Evolutionary conservation across 2,113 vertebrate species (phyloP), one percentile per base, ranked within the genome.

Genomic region (Sebastes schlegelii): DNA sequence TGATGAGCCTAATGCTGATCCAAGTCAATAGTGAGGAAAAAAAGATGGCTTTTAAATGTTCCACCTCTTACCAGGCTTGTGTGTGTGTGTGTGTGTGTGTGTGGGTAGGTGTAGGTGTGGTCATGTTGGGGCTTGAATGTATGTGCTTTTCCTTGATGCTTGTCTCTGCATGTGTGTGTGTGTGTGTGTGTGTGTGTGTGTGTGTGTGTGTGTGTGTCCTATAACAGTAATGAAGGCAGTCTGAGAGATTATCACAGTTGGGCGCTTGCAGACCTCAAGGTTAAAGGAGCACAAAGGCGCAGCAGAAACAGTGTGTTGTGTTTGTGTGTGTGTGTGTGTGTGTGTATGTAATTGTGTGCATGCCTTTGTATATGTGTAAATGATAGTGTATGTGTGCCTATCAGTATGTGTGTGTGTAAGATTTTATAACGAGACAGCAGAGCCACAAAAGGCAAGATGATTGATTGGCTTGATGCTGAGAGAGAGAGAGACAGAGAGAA

Each of bases 211-310:
- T 90, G 61, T 90, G 84, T 78, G 88, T 89, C 84, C 91, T 91
- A 60, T 89, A 87, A 83, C 87, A 83, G 93, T 91, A 94, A 94
- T 93, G 92, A 93, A 92, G 91, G 92, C 91, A 91, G 88, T 88
- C 86, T 77, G 65, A 92, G 89, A 93, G 92, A 94, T 94, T 93
- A 94, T 92, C 93, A 91, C 93, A 94, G 92, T 85, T 86, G 89
- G 92, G 80, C 64, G 61, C 86, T 84, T 40, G 77, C 89, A 83
- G 91, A 93, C 92, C 92, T 94, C 93, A 94, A 94, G 93, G 93
- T 94, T 93, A 93, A 91, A 93, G 92, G 88, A 91, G 91, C 92
- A 93, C 88, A 92, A 89, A 93, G 88, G 87, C 89, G 8, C 76
- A 73, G 80, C 76, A 86, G 80, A 89, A 85, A 74, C 85, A 55